A percentile compares a stretch with the other conserved stretches of the same genome.
Conservation (phyloP, 2,888 invertebrate species). For the Drosophila merina region DNA sequence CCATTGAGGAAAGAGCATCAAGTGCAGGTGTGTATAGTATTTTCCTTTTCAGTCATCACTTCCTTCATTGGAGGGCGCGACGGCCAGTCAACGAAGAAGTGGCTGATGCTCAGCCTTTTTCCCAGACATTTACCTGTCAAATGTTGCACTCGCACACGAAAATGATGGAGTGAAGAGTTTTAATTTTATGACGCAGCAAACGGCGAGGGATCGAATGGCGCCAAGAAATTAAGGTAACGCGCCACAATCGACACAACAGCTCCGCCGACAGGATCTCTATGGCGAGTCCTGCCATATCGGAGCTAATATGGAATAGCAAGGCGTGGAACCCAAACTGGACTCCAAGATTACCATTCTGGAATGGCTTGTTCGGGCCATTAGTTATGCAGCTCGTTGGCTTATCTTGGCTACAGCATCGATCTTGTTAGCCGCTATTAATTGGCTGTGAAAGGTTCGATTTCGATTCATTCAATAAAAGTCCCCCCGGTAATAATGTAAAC, state of each 20-base stretch:
- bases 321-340: conserved; percentile 5
- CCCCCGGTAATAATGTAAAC: conserved; percentile 61
- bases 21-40: background rate
- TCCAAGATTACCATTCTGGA: background rate
- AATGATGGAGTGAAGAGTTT: conserved; percentile 82
- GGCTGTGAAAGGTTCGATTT: conserved; percentile 72
- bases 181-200: conserved; percentile 82
- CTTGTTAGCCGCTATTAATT: conserved; percentile 75
- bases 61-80: conserved; percentile 54
- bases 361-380: conserved; percentile 60
- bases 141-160: conserved; percentile 78
- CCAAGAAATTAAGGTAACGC: conserved; percentile 80
- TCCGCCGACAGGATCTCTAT: conserved; percentile 15
- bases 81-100: conserved; percentile 49
- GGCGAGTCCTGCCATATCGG: background rate
- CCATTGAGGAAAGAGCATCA: conserved; percentile 13
- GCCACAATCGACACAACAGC: conserved; percentile 73
- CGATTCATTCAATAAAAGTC: conserved; percentile 68
- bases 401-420: conserved; percentile 65
- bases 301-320: background rate
- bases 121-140: conserved; percentile 81
- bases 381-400: conserved; percentile 62
- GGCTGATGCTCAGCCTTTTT: conserved; percentile 44
- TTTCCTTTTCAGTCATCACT: background rate
- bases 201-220: conserved; percentile 62